Percentiles rank a stretch among this genome's conserved stretches.
These are phyloP conservation scores for Drosophila murphyi DNA, from an alignment of 1,140 invertebrate genomes.

Conservation along the genomic window DNA sequence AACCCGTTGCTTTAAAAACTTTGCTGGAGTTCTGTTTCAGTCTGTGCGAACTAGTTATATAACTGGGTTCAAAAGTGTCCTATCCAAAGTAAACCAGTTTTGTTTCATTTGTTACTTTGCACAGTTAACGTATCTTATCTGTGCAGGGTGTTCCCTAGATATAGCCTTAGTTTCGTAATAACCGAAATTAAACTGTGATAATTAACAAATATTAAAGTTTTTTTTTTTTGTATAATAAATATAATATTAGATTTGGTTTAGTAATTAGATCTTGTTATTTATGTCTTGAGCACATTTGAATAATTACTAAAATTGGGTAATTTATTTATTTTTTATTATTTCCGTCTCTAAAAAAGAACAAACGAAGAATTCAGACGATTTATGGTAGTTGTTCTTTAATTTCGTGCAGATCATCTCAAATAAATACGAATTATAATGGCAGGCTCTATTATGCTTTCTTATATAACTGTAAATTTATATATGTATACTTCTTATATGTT, in stretches of 20 bases:
- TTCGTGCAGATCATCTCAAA: neutral
- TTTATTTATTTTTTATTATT: too few species aligned
- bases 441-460: neutral
- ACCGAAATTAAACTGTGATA: neutral
- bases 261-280: too few species aligned
- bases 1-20: neutral
- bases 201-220: neutral
- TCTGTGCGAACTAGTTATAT: conserved; percentile 1
- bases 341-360: too few species aligned
- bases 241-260: neutral
- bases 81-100: conserved; percentile 10
- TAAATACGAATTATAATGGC: neutral
- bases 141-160: neutral
- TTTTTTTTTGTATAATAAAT: too few species aligned
- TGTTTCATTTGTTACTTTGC: too few species aligned
- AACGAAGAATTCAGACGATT: neutral
- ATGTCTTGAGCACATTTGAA: too few species aligned
- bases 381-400: neutral
- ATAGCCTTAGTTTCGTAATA: neutral
- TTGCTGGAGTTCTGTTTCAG: neutral
- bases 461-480: neutral
- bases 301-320: too few species aligned
- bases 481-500: neutral
- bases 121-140: neutral
- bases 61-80: neutral